Base-by-base conservation (phyloP, 2,797 vertebrate species). In the Micrastur ruficollis region DNA sequence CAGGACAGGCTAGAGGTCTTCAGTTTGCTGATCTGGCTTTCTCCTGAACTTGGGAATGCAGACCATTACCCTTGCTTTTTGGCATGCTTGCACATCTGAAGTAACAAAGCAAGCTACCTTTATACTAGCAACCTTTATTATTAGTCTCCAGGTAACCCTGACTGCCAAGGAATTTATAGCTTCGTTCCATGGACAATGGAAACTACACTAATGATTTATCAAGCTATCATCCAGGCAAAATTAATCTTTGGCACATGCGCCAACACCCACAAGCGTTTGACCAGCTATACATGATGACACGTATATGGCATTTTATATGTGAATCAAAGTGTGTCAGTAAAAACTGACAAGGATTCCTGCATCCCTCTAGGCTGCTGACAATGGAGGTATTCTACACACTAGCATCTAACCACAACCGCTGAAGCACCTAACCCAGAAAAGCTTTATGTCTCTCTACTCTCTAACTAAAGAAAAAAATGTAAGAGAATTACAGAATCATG, bases 81-180 rank as follows among this genome's bases (percentile, higher is more conserved):
- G 92, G 94, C 93, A 92, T n/a, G 44, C 40, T 58, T 0, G 0
- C n/a, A 58, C 40, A 87, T 68, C 20, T 89, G 71, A 96, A 90
- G 84, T 61, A 95, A 95, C 59, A 86, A 79, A 82, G 67, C 86
- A 91, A 90, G 20, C 49, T 80, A 96, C 93, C 92, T 96, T 80
- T 58, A 82, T n/a, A 89, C 74, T 73, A 86, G 63, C 67, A 74
- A 89, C 74, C 59, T 92, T 91, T 90, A 80, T 88, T 88, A 96
- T 74, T 46, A 91, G 84, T 85, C 89, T 91, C 93, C 86, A 92
- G 90, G 94, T 96, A 96, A 93, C 56, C 36, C 61, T 61, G 81
- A 25, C 59, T 94, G 95, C 96, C 96, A 96, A 97, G 92, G 92
- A 95, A 95, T 96, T 93, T 94, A 94, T 18, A 97, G 89, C 59